Conservation (phyloP, 2,888 invertebrate genomes). For the Thymelicus acteon region DNA sequence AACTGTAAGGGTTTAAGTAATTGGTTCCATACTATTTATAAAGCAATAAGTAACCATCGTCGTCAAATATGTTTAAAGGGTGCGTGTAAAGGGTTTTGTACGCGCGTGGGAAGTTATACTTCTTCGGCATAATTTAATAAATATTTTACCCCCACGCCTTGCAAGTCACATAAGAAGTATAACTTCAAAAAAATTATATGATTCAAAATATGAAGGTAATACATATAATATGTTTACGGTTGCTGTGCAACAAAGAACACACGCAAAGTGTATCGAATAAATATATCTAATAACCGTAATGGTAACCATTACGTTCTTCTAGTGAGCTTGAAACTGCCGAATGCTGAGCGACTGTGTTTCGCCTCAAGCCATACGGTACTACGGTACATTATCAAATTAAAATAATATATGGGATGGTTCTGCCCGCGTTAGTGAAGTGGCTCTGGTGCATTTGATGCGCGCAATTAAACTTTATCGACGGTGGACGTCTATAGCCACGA, state of each 20-base stretch:
- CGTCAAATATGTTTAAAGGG: no score
- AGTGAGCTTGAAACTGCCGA: neutral
- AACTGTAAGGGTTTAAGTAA: neutral
- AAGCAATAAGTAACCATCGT: no score
- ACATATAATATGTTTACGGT: neutral
- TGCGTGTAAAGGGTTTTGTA: no score
- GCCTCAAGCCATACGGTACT: neutral
- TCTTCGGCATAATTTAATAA: no score
- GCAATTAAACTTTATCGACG: constrained; percentile 15
- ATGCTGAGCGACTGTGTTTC: neutral
- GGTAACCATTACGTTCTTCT: neutral
- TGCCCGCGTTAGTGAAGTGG: constrained; percentile 4
- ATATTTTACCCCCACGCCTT: no score
- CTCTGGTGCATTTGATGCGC: constrained; percentile 17
- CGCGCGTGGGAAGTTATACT: no score
- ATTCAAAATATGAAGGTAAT: no score
- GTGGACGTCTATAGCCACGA: neutral
- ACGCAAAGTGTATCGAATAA: neutral
- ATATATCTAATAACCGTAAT: neutral
- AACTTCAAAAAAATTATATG: no score
- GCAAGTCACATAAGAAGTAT: no score
- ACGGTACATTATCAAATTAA: constrained; percentile 9
- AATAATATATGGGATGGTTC: constrained; percentile 2
- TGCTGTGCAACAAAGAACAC: neutral
- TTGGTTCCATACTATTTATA: no score